Base-by-base conservation (phyloP, 2,797 vertebrate genomes). In the Pangasius mekongensis region DNA sequence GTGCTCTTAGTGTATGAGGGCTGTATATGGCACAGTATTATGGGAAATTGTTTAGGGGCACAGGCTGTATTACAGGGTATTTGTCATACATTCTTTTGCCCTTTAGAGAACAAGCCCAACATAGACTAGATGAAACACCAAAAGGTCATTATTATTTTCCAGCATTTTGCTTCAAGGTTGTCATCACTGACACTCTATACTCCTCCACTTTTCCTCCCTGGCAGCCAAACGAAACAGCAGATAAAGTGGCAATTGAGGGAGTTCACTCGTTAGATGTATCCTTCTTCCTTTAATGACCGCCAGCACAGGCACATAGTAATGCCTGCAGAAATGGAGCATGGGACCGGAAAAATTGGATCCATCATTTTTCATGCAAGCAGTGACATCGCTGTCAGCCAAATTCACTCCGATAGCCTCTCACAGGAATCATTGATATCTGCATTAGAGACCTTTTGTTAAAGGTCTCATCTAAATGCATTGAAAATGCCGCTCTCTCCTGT, bases 401-500 rank as follows among this genome's bases (percentile, higher is more conserved):
- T 95, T 96, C 91, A 86, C 94, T 94, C 90, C 91, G 89, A 96
- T 96, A 95, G 95, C 96, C 93, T 91, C 94, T 94, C 94, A 93
- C 94, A 90, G 95, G 95, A 93, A 96, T 96, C 96, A 96, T 95
- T 96, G 95, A 96, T 96, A 95, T 96, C 95, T 96, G 94, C 94
- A 96, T 96, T 96, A 95, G 95, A 94, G 95, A 96, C 95, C 95
- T 96, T 89, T 95, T 96, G 95, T 96, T 96, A 95, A 96, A 96
- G 95, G 96, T 96, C 96, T 97, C 95, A 97, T 97, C 95, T 96
- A 97, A 96, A 97, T 97, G 95, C 96, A 97, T 96, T 96, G 96
- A 96, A 96, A 96, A 94, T 90, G 92, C 93, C 92, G 91, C 93
- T 87, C 94, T 90, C 95, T 94, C 93, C 92, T 91, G 93, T 92